Evolutionary conservation across 2,113 vertebrate species (phyloP).

Genomic region (Sitta europaea): DNA sequence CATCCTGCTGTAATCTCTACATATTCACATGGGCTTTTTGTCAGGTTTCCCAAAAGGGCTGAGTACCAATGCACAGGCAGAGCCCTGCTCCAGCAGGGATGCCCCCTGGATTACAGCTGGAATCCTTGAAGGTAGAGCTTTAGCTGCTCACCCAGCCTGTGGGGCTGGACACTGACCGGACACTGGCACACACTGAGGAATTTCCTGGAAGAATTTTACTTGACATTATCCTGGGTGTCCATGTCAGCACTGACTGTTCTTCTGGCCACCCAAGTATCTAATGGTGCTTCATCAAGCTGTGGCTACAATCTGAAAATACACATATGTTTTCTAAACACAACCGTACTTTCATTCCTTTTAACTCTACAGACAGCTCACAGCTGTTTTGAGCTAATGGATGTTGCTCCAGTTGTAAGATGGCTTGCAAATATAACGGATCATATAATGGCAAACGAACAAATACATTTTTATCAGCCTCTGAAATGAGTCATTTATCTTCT

Average conservation of each 20-base stretch:
- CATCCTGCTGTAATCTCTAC: not conserved
- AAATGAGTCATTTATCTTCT: constrained; percentile 60
- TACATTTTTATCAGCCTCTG: constrained; percentile 74
- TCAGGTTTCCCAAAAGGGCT: not conserved
- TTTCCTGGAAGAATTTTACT: not conserved
- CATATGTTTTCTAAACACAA: not conserved
- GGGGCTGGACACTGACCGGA: not conserved
- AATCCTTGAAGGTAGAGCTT: not conserved
- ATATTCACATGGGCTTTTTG: not conserved
- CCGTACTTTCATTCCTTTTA: constrained; percentile 14
- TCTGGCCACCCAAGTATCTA: constrained; percentile 23
- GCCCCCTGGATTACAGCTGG: not conserved
- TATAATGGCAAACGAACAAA: constrained; percentile 50
- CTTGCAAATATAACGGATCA: constrained; percentile 55
- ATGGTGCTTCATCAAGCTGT: not conserved
- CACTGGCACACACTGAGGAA: not conserved
- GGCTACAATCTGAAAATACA: not conserved
- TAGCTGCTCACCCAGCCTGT: not conserved
- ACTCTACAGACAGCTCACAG: constrained; percentile 13
- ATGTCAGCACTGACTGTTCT: not conserved
- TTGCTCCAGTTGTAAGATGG: constrained; percentile 15
- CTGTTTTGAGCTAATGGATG: constrained; percentile 31
- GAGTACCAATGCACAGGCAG: not conserved
- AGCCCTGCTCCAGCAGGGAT: not conserved
- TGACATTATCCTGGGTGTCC: not conserved